phyloP scores from a whole-genome alignment of 2,113 vertebrate species.

The Osmerus eperlanus region DNA sequence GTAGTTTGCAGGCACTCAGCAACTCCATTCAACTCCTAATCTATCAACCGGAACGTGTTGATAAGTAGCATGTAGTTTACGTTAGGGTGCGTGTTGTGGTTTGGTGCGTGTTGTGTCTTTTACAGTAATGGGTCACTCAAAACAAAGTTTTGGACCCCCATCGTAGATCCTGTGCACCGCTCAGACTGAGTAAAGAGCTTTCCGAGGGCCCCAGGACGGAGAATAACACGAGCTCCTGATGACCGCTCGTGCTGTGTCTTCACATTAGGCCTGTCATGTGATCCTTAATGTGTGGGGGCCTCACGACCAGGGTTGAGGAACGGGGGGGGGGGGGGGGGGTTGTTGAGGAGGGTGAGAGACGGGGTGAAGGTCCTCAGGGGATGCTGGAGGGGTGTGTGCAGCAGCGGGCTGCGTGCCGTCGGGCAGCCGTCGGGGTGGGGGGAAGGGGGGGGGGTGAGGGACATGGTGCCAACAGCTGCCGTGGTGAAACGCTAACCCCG shows the following conservation, averaged over 20 bases:
- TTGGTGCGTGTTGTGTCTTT: no score
- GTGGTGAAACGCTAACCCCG: slow-evolving; percentile 66
- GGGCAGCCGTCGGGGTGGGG: slow-evolving; percentile 52
- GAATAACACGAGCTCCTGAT: slow-evolving; percentile 37
- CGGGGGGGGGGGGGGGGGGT: background rate
- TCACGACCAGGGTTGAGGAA: no score
- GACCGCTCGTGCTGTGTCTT: slow-evolving; percentile 49
- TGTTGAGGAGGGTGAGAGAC: slow-evolving; percentile 12
- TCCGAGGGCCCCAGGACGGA: background rate
- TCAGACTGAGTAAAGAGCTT: slow-evolving; percentile 8
- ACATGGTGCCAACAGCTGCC: slow-evolving; percentile 75
- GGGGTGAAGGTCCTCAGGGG: slow-evolving; percentile 44
- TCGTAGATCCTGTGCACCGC: background rate
- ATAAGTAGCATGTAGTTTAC: no score
- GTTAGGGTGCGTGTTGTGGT: no score
- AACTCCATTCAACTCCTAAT: no score
- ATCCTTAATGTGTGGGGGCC: slow-evolving; percentile 32
- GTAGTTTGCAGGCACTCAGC: no score
- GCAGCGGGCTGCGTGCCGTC: slow-evolving; percentile 66
- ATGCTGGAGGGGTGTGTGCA: slow-evolving; percentile 58
- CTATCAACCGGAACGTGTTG: no score
- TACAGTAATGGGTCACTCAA: no score
- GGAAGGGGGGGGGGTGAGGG: slow-evolving; percentile 39
- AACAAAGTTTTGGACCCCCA: background rate
- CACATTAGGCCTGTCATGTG: slow-evolving; percentile 53